Conservation (phyloP, 1,140 invertebrate species). For the Battus philenor region DNA sequence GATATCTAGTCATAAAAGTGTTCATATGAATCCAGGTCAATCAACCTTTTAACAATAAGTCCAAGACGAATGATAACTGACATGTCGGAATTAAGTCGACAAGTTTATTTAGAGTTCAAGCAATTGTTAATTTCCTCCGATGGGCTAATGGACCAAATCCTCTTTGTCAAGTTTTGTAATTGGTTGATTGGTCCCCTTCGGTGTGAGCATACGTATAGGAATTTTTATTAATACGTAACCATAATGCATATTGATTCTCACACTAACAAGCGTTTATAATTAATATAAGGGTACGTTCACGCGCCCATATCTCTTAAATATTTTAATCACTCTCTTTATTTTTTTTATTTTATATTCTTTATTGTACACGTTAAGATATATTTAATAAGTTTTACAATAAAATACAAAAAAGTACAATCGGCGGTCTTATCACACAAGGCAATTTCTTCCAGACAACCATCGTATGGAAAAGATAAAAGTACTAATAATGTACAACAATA, state of each 20-base stretch:
- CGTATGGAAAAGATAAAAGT: too few species aligned
- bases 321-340: too few species aligned
- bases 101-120: constrained; percentile 57
- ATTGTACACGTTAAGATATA: too few species aligned
- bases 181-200: constrained; percentile 53
- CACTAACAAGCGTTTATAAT: neutral
- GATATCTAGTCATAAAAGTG: too few species aligned
- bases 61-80: constrained; percentile 60
- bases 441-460: too few species aligned
- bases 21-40: constrained; percentile 33
- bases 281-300: too few species aligned
- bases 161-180: constrained; percentile 54
- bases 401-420: too few species aligned
- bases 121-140: constrained; percentile 67
- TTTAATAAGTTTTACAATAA: too few species aligned
- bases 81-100: constrained; percentile 56
- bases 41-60: constrained; percentile 22
- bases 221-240: constrained; percentile 1
- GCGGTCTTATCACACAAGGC: too few species aligned
- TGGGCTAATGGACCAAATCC: constrained; percentile 61
- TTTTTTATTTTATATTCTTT: too few species aligned
- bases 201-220: constrained; percentile 20
- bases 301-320: too few species aligned
- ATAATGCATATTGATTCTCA: neutral
- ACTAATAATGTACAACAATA: too few species aligned